A percentile compares a stretch with the other conserved stretches of the same genome.
phyloP scores from a whole-genome alignment of 1,140 invertebrate genomes.

The Lasioglossum baleicum region DNA sequence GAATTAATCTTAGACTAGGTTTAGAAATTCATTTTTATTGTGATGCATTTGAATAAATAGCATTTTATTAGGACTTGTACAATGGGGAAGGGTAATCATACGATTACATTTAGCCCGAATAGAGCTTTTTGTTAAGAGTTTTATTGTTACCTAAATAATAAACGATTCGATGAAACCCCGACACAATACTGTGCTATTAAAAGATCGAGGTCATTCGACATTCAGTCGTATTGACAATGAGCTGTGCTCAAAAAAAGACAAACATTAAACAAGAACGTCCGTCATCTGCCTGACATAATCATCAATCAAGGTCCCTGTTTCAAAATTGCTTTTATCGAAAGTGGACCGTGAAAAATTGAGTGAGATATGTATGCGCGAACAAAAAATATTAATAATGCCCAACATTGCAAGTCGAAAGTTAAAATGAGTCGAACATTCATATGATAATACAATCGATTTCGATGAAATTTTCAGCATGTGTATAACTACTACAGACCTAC shows the following conservation, averaged over 20 bases:
- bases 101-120: not conserved
- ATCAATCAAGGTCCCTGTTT: not conserved
- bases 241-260: not conserved
- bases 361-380: no score
- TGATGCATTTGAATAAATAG: no score
- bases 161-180: not conserved
- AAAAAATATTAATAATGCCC: not conserved
- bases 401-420: no score
- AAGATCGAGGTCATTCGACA: conserved; percentile 10
- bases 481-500: no score
- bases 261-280: not conserved
- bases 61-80: no score
- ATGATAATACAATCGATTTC: no score
- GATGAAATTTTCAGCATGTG: no score
- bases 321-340: not conserved
- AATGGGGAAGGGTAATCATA: no score
- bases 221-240: not conserved
- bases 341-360: not conserved
- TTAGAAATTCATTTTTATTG: no score
- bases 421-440: no score
- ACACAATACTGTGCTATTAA: conserved; percentile 4
- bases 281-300: not conserved
- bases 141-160: conserved; percentile 6
- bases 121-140: not conserved
- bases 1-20: no score